A percentile compares a stretch with the other conserved stretches of the same genome.
Conservation (phyloP, 2,797 vertebrate genomes). For the Poecilia velifera region DNA sequence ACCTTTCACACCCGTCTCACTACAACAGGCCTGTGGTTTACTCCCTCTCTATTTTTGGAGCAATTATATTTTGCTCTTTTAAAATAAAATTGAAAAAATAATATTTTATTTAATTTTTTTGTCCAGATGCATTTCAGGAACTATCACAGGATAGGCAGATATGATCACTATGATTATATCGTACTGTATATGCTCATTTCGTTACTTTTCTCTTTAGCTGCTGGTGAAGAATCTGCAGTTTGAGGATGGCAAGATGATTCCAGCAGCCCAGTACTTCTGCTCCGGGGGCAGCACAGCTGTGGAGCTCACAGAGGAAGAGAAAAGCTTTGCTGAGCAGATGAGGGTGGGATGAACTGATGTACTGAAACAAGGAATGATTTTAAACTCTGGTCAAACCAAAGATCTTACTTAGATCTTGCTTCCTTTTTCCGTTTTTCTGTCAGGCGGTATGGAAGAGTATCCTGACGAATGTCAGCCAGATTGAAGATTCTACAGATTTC, state of each 20-base stretch:
- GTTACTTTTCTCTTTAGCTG: conserved; percentile 69
- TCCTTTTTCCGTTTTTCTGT: not conserved
- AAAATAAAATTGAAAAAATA: not conserved
- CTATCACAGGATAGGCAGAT: not conserved
- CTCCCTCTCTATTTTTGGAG: not conserved
- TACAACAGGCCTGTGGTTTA: not conserved
- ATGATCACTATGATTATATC: no score
- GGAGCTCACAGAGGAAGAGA: conserved; percentile 85
- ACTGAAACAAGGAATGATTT: not conserved
- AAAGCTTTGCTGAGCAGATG: conserved; percentile 80
- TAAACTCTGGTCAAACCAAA: not conserved
- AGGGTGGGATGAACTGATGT: conserved; percentile 65
- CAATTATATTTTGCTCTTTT: not conserved
- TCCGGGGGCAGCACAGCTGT: conserved; percentile 74
- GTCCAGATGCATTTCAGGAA: no score
- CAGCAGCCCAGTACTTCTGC: conserved; percentile 84
- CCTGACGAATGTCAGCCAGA: conserved; percentile 78
- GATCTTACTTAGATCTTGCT: not conserved
- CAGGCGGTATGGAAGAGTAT: conserved; percentile 88
- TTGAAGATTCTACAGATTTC: conserved; percentile 88
- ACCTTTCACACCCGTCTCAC: not conserved
- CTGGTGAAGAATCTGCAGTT: conserved; percentile 88
- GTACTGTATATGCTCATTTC: not conserved
- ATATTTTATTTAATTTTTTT: no score
- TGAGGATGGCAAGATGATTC: conserved; percentile 89